Percentiles rank a stretch among this genome's conserved stretches.
These are phyloP conservation scores for Agrotis clavis DNA, from an alignment of 2,888 invertebrate species.

Conservation along the genomic window DNA sequence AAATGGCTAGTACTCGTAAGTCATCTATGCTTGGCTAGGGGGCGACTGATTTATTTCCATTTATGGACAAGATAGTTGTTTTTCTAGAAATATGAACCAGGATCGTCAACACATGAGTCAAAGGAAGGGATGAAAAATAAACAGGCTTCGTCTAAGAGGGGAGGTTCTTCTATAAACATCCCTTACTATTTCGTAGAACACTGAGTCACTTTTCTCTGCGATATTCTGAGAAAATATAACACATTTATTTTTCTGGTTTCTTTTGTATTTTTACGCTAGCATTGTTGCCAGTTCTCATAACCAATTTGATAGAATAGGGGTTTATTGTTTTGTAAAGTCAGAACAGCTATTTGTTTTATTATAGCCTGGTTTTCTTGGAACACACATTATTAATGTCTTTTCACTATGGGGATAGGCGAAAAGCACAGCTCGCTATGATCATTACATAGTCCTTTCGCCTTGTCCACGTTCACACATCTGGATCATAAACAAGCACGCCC, in stretches of 20 bases:
- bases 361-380: too few species aligned
- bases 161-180: background rate
- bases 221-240: background rate
- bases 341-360: background rate
- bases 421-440: too few species aligned
- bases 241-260: background rate
- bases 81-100: background rate
- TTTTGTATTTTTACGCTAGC: background rate
- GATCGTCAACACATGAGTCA: conserved; percentile 1
- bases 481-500: too few species aligned
- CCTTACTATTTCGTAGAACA: background rate
- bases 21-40: conserved; percentile 18
- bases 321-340: background rate
- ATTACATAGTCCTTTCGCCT: too few species aligned
- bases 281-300: background rate
- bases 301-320: background rate
- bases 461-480: too few species aligned
- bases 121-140: background rate
- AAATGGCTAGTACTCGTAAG: conserved; percentile 14
- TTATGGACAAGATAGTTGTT: conserved; percentile 15
- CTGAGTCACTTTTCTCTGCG: conserved; percentile 8
- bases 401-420: too few species aligned
- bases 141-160: background rate
- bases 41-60: conserved; percentile 11
- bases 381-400: too few species aligned